Conservation (phyloP, 2,113 vertebrate species). For the Bubo scandiacus region DNA sequence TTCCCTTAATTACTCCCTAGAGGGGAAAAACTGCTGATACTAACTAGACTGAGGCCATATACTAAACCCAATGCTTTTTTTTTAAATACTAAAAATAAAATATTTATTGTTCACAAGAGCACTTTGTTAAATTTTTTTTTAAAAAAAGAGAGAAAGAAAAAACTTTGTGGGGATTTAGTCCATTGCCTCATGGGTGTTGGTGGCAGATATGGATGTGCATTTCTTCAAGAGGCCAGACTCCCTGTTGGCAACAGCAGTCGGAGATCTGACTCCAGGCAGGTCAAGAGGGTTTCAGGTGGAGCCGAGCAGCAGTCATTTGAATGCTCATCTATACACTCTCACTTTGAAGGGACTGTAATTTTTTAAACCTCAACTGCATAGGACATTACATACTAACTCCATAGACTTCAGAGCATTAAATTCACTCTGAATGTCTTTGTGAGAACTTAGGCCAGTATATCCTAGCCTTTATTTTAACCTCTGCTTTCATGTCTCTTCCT, state of each 20-base stretch:
- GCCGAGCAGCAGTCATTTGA: background rate
- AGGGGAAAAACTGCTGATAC: constrained; percentile 29
- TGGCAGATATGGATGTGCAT: background rate
- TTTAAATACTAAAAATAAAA: background rate
- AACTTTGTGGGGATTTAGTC: background rate
- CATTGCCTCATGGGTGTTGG: rapidly evolving
- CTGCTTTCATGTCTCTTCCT: background rate
- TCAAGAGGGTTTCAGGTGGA: background rate
- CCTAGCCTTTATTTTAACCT: background rate
- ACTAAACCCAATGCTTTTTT: background rate
- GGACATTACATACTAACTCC: background rate
- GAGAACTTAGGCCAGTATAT: background rate
- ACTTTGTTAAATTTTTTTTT: background rate
- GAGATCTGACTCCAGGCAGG: background rate
- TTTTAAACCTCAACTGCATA: background rate
- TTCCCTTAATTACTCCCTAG: constrained; percentile 62
- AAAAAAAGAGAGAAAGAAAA: background rate
- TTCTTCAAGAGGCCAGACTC: background rate
- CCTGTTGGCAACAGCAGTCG: rapidly evolving
- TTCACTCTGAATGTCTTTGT: background rate
- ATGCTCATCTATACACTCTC: background rate
- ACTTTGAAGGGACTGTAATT: background rate
- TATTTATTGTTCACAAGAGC: background rate
- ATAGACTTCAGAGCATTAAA: background rate
- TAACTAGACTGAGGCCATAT: background rate